phyloP scores from a whole-genome alignment of 2,797 vertebrate genomes.

The Hypotaenidia philippensis region DNA sequence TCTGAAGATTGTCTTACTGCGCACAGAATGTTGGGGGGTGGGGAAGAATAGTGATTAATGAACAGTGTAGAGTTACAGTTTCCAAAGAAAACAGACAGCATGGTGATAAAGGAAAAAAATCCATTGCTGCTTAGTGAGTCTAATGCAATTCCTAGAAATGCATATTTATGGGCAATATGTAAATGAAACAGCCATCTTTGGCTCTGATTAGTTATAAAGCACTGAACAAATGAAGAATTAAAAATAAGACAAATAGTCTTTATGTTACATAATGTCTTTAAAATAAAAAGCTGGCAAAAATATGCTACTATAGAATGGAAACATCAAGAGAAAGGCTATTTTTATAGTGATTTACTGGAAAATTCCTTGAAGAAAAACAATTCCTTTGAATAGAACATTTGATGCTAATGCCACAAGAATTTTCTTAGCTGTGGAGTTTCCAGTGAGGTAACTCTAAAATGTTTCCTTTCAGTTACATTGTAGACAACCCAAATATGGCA shows the following conservation, averaged over 20 bases:
- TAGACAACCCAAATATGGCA: background rate
- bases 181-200: background rate
- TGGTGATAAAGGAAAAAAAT: background rate
- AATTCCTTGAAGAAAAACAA: slow-evolving; percentile 42
- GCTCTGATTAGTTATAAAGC: background rate
- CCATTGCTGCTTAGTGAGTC: background rate
- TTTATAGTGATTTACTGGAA: slow-evolving; percentile 26
- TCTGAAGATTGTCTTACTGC: background rate
- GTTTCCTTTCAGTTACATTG: slow-evolving; percentile 13
- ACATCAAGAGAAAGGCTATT: slow-evolving; percentile 34
- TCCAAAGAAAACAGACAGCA: background rate
- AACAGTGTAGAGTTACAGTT: background rate
- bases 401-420: slow-evolving; percentile 23
- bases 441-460: slow-evolving; percentile 41
- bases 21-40: background rate
- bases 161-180: background rate
- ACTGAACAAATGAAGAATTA: background rate
- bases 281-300: slow-evolving; percentile 8
- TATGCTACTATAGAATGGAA: background rate
- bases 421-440: slow-evolving; percentile 45
- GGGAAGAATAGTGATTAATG: background rate
- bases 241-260: background rate
- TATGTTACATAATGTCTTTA: slow-evolving; percentile 33
- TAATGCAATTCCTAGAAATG: background rate
- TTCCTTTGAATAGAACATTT: slow-evolving; percentile 14